These are phyloP conservation scores for Brachionus paranguensis DNA, from an alignment of 1,140 invertebrate species.

Conservation along the genomic window DNA sequence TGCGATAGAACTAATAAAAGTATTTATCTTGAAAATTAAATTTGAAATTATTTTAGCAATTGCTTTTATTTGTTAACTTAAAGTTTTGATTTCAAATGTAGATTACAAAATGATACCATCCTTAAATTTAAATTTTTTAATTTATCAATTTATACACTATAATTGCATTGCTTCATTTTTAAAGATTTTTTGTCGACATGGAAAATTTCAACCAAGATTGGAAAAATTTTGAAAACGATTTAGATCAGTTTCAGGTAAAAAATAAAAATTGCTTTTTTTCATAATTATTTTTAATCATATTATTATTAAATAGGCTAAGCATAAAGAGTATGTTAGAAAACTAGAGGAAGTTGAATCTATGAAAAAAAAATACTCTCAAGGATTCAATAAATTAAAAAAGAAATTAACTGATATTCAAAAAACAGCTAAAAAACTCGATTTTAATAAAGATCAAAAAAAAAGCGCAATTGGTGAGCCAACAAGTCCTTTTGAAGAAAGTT, in stretches of 20 bases:
- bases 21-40: not conserved
- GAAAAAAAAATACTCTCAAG: constrained; percentile 82
- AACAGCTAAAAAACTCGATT: not conserved
- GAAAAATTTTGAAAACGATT: not conserved
- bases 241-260: not conserved
- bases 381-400: constrained; percentile 75
- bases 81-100: not conserved
- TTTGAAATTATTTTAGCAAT: not conserved
- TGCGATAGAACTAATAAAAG: not conserved
- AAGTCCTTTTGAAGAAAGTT: constrained; percentile 57
- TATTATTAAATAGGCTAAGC: constrained; percentile 44
- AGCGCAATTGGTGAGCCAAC: constrained; percentile 47
- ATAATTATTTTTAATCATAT: not conserved
- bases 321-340: constrained; percentile 74
- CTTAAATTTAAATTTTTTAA: not conserved
- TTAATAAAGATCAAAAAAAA: constrained; percentile 47
- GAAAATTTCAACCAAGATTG: not conserved
- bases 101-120: not conserved
- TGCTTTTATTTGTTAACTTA: not conserved
- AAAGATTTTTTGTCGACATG: not conserved
- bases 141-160: not conserved
- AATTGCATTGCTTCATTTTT: not conserved
- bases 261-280: not conserved
- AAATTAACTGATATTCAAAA: constrained; percentile 70
- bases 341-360: constrained; percentile 73